Percentiles rank a stretch among this genome's conserved stretches.
phyloP scores from a whole-genome alignment of 1,140 invertebrate species.

The Trinorchestia longiramus region DNA sequence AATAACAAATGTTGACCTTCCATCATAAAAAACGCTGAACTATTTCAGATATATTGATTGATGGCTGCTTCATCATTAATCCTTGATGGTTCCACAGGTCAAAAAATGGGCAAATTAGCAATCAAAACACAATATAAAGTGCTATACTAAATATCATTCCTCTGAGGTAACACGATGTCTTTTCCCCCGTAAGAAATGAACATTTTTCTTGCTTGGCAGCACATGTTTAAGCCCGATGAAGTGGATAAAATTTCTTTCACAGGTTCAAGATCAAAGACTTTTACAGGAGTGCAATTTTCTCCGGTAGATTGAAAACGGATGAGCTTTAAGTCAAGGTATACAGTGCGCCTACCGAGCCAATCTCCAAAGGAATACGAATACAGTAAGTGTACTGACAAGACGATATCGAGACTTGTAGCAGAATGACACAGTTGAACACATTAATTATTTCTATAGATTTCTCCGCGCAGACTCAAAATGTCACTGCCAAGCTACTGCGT shows the following conservation, averaged over 20 bases:
- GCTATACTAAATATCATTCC: neutral
- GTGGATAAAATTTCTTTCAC: neutral
- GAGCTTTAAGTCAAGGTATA: neutral
- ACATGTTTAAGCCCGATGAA: neutral
- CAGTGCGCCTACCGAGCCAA: neutral
- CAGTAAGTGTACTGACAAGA: neutral
- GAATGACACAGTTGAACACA: neutral
- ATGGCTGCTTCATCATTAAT: neutral
- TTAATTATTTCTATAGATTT: too few relatives aligned
- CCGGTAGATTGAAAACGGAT: neutral
- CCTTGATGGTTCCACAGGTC: neutral
- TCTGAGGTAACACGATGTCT: neutral
- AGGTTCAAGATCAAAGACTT: slow-evolving; percentile 1
- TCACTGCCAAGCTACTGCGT: neutral
- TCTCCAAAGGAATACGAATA: neutral
- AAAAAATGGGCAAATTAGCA: neutral
- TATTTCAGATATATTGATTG: neutral
- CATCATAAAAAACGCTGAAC: neutral
- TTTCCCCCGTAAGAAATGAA: neutral
- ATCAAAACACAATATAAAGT: neutral
- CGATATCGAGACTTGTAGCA: neutral
- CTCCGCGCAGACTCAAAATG: neutral
- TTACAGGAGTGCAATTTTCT: neutral
- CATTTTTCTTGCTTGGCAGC: neutral
- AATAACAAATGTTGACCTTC: neutral